Percentiles rank a stretch among this genome's conserved stretches.
Evolutionary conservation across 2,888 invertebrate genomes (phyloP).

Genomic region (Megalurothrips usitatus): DNA sequence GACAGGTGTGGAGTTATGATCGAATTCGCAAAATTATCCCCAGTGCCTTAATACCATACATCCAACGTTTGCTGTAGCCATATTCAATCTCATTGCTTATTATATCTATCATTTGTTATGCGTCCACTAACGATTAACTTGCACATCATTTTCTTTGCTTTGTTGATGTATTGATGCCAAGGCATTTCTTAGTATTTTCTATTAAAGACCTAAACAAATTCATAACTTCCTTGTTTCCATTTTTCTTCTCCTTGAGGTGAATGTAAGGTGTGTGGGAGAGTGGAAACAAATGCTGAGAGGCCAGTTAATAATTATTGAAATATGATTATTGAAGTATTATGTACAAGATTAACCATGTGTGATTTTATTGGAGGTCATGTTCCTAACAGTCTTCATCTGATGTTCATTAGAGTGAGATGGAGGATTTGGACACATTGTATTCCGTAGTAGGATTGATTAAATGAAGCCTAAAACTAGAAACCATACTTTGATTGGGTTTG

Average conservation of each 20-base stretch:
- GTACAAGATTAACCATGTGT: too few species aligned
- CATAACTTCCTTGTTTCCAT: background rate
- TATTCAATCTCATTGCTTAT: background rate
- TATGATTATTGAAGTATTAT: too few species aligned
- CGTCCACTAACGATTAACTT: background rate
- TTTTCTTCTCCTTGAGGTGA: background rate
- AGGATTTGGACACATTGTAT: too few species aligned
- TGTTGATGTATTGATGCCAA: background rate
- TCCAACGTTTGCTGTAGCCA: background rate
- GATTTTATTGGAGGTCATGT: too few species aligned
- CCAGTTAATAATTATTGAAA: too few species aligned
- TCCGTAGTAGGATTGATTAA: background rate
- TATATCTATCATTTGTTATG: background rate
- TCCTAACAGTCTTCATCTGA: too few species aligned
- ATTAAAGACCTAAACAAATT: background rate
- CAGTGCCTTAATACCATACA: background rate
- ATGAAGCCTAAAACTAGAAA: slow-evolving; percentile 55
- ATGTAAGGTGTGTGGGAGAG: too few species aligned
- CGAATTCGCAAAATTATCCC: background rate
- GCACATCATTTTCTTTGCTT: background rate
- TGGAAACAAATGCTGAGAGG: too few species aligned
- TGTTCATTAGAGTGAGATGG: too few species aligned
- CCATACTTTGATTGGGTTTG: slow-evolving; percentile 96
- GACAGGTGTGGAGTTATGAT: background rate
- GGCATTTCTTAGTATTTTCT: background rate